Base-by-base conservation (phyloP, 2,113 vertebrate genomes). In the Manacus vitellinus region DNA sequence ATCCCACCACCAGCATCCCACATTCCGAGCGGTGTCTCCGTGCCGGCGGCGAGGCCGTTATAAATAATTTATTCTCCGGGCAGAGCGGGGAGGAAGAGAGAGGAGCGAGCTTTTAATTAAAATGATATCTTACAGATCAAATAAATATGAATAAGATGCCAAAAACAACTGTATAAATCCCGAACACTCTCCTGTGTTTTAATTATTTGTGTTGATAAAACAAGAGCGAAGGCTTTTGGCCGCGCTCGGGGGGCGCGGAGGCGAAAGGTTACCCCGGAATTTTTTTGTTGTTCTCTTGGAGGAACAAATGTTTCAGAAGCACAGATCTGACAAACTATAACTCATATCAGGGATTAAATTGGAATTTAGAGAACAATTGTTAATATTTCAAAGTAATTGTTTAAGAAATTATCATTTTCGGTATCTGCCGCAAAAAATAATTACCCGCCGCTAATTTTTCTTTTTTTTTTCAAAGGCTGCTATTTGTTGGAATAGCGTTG, bases 381-480 rank as follows among this genome's bases (percentile, higher is more conserved):
- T 92, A 96, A 90, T 96, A 95, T 96, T 97, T 95, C 94, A 95
- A 91, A 94, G 94, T 92, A 97, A 95, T 94, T 96, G 95, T 93
- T 96, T 92, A 94, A 94, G 95, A 93, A 96, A 94, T 96, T 88
- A 95, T 95, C 94, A 77, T 96, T 94, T 96, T 88, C 39, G 85
- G 90, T 96, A 94, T 96, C 96, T 96, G 85, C 90, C 61, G 89
- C 90, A 55, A 41, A 74, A 92, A 95, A 96, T 96, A 96, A 95
- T 96, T 97, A 96, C 92, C 88, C 82, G 52, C 85, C 51, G 3
- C 89, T 96, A 94, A 94, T 96, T 96, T 94, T 97, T 95, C 95
- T 93, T 83, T 93, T 49, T 94, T 93, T 86, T 92, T 88, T 90
- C 92, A 95, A 90, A 96, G 75, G 79, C 95, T 84, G 78, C 78